Percentiles rank a stretch among this genome's conserved stretches.
Conservation (phyloP, 2,113 vertebrate genomes). For the Thomomys bottae region DNA sequence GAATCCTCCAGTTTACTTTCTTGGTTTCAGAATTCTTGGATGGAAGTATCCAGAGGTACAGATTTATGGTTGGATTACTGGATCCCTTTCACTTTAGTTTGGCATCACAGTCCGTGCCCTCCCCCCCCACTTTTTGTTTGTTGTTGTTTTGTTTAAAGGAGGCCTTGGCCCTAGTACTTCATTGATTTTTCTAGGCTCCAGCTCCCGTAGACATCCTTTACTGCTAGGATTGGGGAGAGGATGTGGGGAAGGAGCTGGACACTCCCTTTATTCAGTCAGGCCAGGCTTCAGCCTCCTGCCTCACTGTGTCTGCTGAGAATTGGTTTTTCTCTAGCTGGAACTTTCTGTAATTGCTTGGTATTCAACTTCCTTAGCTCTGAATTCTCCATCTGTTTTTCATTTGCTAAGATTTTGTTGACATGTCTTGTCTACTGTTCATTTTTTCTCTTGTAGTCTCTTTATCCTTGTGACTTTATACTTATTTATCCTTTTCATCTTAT, state of each 20-base stretch:
- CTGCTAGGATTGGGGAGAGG: not conserved
- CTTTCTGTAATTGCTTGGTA: conserved; percentile 27
- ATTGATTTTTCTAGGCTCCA: not conserved
- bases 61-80: conserved; percentile 7
- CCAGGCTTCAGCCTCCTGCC: not conserved
- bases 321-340: conserved; percentile 46
- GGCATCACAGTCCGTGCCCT: not conserved
- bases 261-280: conserved; percentile 5
- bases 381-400: conserved; percentile 56
- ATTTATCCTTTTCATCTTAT: not conserved
- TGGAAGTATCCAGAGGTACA: not conserved
- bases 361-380: conserved; percentile 51
- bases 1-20: not conserved
- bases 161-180: not conserved
- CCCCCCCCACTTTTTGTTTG: not conserved
- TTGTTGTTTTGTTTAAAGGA: not conserved
- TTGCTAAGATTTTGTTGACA: conserved; percentile 62
- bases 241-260: not conserved
- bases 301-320: not conserved
- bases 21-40: conserved; percentile 3
- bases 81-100: conserved; percentile 34
- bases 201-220: not conserved
- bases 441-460: conserved; percentile 25
- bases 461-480: conserved; percentile 17
- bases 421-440: conserved; percentile 42